These are phyloP conservation scores for Phalacrocorax brasilianus DNA, from an alignment of 2,113 vertebrate genomes.

Conservation along the genomic window DNA sequence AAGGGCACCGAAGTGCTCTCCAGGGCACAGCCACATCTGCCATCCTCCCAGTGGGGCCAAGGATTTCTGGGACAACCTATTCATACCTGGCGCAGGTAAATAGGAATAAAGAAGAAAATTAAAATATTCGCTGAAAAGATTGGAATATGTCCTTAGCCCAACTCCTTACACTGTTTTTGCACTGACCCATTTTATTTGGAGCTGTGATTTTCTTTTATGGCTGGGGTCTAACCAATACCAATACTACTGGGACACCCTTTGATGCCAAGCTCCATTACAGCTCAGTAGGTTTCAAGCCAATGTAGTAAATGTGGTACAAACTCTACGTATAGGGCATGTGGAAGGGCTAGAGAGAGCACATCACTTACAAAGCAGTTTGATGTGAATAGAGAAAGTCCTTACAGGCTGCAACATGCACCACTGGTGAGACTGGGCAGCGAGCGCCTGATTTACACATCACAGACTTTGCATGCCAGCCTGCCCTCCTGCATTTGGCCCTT, in stretches of 20 bases:
- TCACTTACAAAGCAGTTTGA: neutral
- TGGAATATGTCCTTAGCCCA: neutral
- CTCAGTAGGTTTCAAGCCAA: neutral
- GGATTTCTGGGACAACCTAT: neutral
- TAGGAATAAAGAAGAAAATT: neutral
- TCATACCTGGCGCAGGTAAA: neutral
- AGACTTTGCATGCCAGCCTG: neutral
- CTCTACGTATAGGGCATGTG: fast-evolving
- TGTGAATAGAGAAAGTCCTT: neutral
- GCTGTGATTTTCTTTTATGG: neutral
- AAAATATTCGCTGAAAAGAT: neutral
- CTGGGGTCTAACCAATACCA: neutral
- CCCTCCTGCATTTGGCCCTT: neutral
- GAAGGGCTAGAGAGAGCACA: neutral
- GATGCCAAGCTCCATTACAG: neutral
- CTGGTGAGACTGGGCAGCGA: neutral
- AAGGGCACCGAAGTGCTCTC: neutral
- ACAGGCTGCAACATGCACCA: neutral
- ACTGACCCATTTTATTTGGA: neutral
- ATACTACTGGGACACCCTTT: neutral
- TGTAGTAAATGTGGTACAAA: neutral
- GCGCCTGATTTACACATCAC: neutral
- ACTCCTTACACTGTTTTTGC: neutral
- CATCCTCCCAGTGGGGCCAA: neutral
- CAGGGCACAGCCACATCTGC: neutral